Conservation (phyloP, 2,888 invertebrate species). For the Willowsia nigromaculata region DNA sequence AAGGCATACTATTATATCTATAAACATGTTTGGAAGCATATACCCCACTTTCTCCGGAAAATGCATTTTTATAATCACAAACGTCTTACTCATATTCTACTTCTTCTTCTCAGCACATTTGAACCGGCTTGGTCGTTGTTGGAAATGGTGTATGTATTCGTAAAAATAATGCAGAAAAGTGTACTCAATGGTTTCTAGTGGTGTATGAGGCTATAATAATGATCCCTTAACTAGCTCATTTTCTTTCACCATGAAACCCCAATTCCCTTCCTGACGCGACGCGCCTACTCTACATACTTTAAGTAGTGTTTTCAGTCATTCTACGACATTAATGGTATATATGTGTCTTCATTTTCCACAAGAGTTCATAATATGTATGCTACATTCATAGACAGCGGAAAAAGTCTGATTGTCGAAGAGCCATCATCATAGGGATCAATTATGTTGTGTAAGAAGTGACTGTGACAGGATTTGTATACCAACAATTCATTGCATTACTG, state of each 20-base stretch:
- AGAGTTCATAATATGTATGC: neutral
- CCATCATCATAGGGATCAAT: conserved; percentile 21
- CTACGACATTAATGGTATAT: neutral
- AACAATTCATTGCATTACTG: neutral
- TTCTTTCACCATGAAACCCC: conserved; percentile 43
- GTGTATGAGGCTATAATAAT: conserved; percentile 38
- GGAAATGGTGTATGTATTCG: too few species aligned
- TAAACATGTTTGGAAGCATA: neutral
- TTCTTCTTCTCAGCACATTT: neutral
- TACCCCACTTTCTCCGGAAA: conserved; percentile 8
- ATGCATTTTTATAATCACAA: conserved; percentile 15
- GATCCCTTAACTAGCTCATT: conserved; percentile 58
- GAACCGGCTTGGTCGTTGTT: neutral
- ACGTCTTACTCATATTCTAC: neutral
- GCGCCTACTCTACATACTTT: neutral
- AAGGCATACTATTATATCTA: neutral
- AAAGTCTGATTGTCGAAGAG: conserved; percentile 6
- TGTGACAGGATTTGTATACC: conserved; percentile 13
- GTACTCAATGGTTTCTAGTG: neutral
- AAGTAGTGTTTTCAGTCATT: neutral
- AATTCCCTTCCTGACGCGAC: neutral
- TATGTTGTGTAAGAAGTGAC: neutral
- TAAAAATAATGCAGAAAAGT: conserved; percentile 11
- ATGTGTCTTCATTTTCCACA: neutral
- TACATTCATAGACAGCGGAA: neutral